Evolutionary conservation across 2,797 vertebrate genomes (phyloP), one percentile per base, ranked within the genome.

Genomic region (Eulemur albifrons): DNA sequence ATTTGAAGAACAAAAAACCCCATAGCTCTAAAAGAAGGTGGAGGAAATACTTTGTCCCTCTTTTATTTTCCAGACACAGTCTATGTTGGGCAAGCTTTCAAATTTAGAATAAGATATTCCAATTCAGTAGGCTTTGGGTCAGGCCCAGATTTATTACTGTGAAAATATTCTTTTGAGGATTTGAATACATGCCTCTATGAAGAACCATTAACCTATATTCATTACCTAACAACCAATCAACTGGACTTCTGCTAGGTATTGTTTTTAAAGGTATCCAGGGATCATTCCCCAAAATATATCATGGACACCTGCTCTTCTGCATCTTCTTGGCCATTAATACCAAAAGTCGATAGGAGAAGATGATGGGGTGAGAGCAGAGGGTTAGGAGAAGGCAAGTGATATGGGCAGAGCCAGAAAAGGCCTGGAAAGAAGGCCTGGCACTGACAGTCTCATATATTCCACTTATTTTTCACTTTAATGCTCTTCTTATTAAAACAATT

Each of bases 41-140:
- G 21, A 63, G 8, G 0, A 82, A 79, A 13, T 82, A 92, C 40
- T 92, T 14, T 70, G 35, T 38, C 15, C 17, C 40, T 63, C 30
- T 21, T 94, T 90, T 75, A 89, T 6, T 73, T 83, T 93, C 30
- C n/a, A 90, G 82, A 90, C 20, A 92, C n/a, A 82, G n/a, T 54
- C 83, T 79, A 25, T 5, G 4, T 14, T 83, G 65, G 63, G 40
- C 14, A 93, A 57, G 27, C 67, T 88, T 94, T 75, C 30, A 70
- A 88, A 91, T 67, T 84, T 32, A 80, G 65, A 83, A 18, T 88
- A 93, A 93, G 35, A 76, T 79, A 94, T 40, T 82, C 40, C 5
- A 72, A 79, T 88, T 91, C 23, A 63, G 32, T 40, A 82, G 30
- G 9, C 27, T 95, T 79, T 96, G 27, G 30, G 69, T 67, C 17